Evolutionary conservation across 2,888 invertebrate species (phyloP), one percentile per base, ranked within the genome.

Genomic region (Clitarchus hookeri): DNA sequence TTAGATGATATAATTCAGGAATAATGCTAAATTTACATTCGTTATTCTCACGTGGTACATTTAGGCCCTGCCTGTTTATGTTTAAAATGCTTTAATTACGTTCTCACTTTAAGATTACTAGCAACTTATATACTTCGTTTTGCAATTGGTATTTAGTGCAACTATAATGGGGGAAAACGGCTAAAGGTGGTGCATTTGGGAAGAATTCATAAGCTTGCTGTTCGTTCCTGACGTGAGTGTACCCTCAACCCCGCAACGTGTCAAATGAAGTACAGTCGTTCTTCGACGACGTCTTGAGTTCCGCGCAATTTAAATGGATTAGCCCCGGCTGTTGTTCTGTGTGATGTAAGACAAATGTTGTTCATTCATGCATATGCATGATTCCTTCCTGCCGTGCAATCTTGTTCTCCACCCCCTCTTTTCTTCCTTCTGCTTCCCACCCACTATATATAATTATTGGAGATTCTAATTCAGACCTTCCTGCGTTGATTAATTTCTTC

Each of bases 401-500:
- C 79, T 65, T 44, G 44, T 36, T 78, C 82, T 27, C n/a, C 13
- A 36, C 85, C 80, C 80, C 44, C 48, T 27, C 83, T 36, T 54
- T 19, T 48, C 85, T 85, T 36, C 77, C 36, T 23, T 84, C 53
- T 25, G 19, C 48, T 26, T 65, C 65, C 65, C 65, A 16, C 65
- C 19, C 8, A 12, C 12, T 82, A 82, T 82, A 82, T 84, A 86
- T 84, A 86, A 84, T 84, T 86, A 86, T 86, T 86, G 86, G 86
- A 86, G 83, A 84, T 86, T 86, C 86, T 85, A 83, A 85, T 83
- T 26, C 44, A 80, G 19, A 23, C 44, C 85, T 85, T 25, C 80
- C 80, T n/a, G 83, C 78, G 86, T 87, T 87, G 87, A 87, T 87
- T 87, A 87, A 87, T 87, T 86, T 87, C 87, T 84, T 83, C 84